Base-by-base conservation (phyloP, 1,140 invertebrate genomes). In the Atopsyche davidsoni region DNA sequence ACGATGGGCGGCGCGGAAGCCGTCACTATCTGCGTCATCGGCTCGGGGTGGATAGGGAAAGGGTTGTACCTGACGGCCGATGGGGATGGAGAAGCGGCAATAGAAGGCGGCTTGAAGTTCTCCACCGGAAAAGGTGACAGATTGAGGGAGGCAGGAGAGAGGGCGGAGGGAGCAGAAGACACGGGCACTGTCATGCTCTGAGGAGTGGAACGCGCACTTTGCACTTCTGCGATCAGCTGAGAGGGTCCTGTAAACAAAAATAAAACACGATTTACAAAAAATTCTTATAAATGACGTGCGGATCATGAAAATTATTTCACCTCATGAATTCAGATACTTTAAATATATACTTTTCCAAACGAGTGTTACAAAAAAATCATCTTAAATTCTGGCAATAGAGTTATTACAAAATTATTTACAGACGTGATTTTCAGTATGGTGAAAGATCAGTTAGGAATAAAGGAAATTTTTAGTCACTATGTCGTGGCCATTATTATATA, bases 211-310 rank as follows among this genome's bases (percentile, higher is more conserved):
- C 60, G 58, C n/a, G 59, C 64, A 32, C 44, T 58, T 57, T 65
- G 64, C 43, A 66, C 55, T 47, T 72, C 69, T 11, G 68, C 59
- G 16, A 70, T 56, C 21, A 73, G 53, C 43, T 73, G 70, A 1
- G 69, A 72, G 10, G 70, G 69, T 45, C 70, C 72, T 74, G 67
- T 51, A 72, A 72, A 53, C 58, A 19, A 36, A 45, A 28, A 28
- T 28, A 28, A 6, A 28, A 28, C n/a, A 28, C 6, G 24, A n/a
- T 28, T 28, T n/a, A 28, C 6, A 28, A 28, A 28, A 28, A 28
- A n/a, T 28, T 28, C 6, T 28, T 28, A 6, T 6, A 7, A n/a
- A 7, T 28, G 24, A 28, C 24, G 24, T 28, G 24, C 24, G 6
- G 24, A n/a, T n/a, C n/a, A n/a, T n/a, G n/a, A n/a, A n/a, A n/a